Base-by-base conservation (phyloP, 2,888 invertebrate species). In the Lypha dubia region DNA sequence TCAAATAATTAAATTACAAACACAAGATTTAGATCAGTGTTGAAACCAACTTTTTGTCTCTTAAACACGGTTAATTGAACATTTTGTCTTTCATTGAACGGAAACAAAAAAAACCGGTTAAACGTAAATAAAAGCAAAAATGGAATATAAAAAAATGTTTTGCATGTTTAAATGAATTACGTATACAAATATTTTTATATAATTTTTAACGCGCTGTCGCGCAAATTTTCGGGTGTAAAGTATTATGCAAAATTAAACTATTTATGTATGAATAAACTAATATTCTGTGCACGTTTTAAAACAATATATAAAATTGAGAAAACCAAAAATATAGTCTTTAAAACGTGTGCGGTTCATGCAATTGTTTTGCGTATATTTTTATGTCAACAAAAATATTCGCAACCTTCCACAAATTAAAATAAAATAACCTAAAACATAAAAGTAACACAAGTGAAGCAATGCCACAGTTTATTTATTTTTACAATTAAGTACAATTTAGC, bases 241-340 rank as follows among this genome's bases (percentile, higher is more conserved):
- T 67, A 60, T 83, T 77, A 73, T 75, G 77, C 71, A 73, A 77
- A 71, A 77, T 58, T 53, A 28, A 24, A 49, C 9, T 38, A 35
- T 44, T 3, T 44, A n/a, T n/a, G 13, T 32, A 58, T 9, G 9
- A 56, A 58, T 38, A 20, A 71, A 24, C 77, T 68, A 22, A 44
- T 67, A 84, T 81, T 77, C 77, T 63, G n/a, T 56, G 68, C 81
- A 84, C 77, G 81, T 74, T 70, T 56, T 5, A 6, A 70, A 51
- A 22, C 35, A 67, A 35, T 51, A 73, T 46, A 75, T 15, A 44
- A 20, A 70, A 56, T 41, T 17, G 58, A 44, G 15, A 17, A 49
- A 74, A 13, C 22, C 22, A 38, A 38, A 28, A 24, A 56, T n/a
- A 70, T 9, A 17, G 46, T 65, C 22, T 56, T 28, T 44, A 70